These are phyloP conservation scores for Paralichthys olivaceus DNA, from an alignment of 2,113 vertebrate species.

Conservation along the genomic window DNA sequence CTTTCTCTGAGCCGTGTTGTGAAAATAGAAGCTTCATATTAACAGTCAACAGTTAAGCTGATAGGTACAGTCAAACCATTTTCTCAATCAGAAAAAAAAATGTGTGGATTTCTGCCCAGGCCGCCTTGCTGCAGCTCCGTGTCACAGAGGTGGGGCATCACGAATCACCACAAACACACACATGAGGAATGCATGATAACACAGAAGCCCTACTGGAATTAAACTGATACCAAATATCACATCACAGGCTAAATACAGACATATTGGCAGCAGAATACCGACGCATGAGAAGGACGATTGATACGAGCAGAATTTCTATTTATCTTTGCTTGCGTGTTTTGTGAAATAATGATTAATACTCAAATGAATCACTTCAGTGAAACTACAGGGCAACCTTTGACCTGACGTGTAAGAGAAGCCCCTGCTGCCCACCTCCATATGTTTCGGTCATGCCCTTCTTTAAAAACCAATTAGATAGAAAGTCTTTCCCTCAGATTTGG, in stretches of 20 bases:
- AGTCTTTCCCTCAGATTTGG: not conserved
- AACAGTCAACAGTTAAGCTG: slow-evolving; percentile 78
- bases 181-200: slow-evolving; percentile 61
- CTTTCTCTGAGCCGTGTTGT: slow-evolving; percentile 72
- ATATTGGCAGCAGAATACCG: not conserved
- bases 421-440: not conserved
- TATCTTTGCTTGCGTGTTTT: not conserved
- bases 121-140: slow-evolving; percentile 33
- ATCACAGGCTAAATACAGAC: not conserved
- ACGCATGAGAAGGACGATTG: not conserved
- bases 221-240: not conserved
- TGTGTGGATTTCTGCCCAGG: slow-evolving; percentile 22
- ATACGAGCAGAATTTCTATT: not conserved
- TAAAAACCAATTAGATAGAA: not conserved
- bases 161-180: slow-evolving; percentile 49
- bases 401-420: not conserved
- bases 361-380: not conserved
- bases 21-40: slow-evolving; percentile 73
- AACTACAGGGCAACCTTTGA: not conserved
- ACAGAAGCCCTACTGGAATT: slow-evolving; percentile 5
- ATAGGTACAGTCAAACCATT: slow-evolving; percentile 69
- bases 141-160: slow-evolving; percentile 46
- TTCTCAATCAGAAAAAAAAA: slow-evolving; percentile 16
- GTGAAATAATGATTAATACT: not conserved
- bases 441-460: not conserved